phyloP scores from a whole-genome alignment of 1,140 invertebrate species.

The Ladona fulva region DNA sequence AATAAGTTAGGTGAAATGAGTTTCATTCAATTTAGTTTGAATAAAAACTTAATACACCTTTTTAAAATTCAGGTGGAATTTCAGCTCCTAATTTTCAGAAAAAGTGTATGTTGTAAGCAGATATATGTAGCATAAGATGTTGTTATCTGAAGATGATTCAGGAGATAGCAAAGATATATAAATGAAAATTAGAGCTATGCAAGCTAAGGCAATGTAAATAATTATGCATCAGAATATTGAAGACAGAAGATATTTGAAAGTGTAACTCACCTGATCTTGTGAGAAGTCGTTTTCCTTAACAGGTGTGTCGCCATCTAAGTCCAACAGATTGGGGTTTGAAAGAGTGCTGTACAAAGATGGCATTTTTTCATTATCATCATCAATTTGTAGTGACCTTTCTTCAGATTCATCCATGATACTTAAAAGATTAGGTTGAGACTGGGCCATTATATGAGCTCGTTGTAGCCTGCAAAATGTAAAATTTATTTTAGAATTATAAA shows the following conservation, averaged over 20 bases:
- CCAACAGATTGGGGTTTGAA: slow-evolving; percentile 30
- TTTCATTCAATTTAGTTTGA: no score
- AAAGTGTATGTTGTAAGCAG: no score
- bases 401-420: slow-evolving; percentile 35
- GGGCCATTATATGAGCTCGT: slow-evolving; percentile 37
- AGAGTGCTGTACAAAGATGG: slow-evolving; percentile 23
- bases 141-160: no score
- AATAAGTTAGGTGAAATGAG: no score
- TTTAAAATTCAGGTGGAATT: no score
- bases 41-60: no score
- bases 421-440: slow-evolving; percentile 40
- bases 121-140: no score
- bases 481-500: slow-evolving; percentile 14
- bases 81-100: no score
- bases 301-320: slow-evolving; percentile 17
- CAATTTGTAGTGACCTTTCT: slow-evolving; percentile 32
- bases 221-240: background rate
- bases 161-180: no score
- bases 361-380: slow-evolving; percentile 31
- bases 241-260: background rate
- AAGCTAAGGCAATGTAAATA: background rate
- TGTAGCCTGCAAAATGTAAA: slow-evolving; percentile 34
- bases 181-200: background rate
- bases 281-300: slow-evolving; percentile 13
- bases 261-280: slow-evolving; percentile 18